Conservation (phyloP, 1,140 invertebrate species). For the Leptopilina clavipes region DNA sequence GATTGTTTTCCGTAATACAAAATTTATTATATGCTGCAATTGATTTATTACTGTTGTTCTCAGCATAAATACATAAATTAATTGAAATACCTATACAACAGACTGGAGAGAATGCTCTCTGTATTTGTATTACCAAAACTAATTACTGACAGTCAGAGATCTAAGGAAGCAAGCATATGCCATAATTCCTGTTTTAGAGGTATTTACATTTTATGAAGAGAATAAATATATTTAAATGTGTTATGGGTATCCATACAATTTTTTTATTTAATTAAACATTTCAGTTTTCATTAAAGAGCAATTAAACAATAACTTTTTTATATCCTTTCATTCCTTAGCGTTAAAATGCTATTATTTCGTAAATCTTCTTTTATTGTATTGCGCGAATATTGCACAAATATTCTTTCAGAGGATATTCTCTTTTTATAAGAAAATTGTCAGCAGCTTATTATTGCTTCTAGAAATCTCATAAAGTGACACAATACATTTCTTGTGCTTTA, state of each 20-base stretch:
- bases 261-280: background rate
- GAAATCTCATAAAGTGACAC: background rate
- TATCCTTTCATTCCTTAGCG: too few species aligned
- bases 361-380: too few species aligned
- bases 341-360: too few species aligned
- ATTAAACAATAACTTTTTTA: background rate
- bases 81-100: conserved; percentile 1
- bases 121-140: background rate
- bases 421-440: background rate
- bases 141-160: background rate
- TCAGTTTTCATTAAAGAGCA: background rate
- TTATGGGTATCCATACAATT: background rate
- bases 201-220: background rate
- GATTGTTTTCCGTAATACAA: background rate
- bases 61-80: background rate
- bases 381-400: background rate
- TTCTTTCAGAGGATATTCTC: background rate
- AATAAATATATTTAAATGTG: too few species aligned
- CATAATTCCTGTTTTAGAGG: conserved; percentile 9
- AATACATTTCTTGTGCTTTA: background rate
- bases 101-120: background rate
- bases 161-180: background rate
- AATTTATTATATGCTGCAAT: background rate
- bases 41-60: background rate
- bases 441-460: background rate